phyloP scores from a whole-genome alignment of 92 coral and sea anemone genomes.

The Pocillopora grandis region DNA sequence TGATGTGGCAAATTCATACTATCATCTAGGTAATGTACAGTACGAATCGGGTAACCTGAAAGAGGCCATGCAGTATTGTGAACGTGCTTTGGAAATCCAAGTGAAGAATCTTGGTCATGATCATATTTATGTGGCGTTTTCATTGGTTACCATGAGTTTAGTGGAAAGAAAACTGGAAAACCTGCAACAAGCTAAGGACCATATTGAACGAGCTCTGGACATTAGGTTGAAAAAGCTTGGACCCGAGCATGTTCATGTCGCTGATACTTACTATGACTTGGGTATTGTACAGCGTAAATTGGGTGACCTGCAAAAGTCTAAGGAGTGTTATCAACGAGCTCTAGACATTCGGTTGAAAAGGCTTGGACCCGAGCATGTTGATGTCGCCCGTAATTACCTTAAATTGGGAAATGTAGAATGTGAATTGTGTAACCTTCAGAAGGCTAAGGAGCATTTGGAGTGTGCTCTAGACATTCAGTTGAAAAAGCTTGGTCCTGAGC shows the following conservation, averaged over 20 bases:
- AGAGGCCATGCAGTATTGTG: constrained; percentile 6
- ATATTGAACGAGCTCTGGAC: not conserved
- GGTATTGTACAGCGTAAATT: not conserved
- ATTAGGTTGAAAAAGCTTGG: not conserved
- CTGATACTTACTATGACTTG: not conserved
- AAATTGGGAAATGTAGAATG: too few relatives aligned
- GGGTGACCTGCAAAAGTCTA: not conserved
- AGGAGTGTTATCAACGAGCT: too few relatives aligned
- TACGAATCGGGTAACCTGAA: not conserved
- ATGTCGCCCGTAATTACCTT: too few relatives aligned
- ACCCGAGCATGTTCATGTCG: not conserved
- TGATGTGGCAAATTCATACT: not conserved
- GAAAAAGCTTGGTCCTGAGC: too few relatives aligned
- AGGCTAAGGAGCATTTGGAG: too few relatives aligned
- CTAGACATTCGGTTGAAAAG: too few relatives aligned
- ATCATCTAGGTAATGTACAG: not conserved
- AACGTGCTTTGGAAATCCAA: not conserved
- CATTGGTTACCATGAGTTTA: not conserved
- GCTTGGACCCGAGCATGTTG: too few relatives aligned
- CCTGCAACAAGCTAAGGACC: not conserved
- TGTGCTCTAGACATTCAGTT: too few relatives aligned
- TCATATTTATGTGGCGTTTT: not conserved
- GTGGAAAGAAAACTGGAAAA: not conserved
- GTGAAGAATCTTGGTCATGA: not conserved
- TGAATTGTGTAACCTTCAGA: too few relatives aligned